Percentiles rank a stretch among this genome's conserved stretches.
Conservation (phyloP, 2,797 vertebrate genomes). For the Coluber constrictor region DNA sequence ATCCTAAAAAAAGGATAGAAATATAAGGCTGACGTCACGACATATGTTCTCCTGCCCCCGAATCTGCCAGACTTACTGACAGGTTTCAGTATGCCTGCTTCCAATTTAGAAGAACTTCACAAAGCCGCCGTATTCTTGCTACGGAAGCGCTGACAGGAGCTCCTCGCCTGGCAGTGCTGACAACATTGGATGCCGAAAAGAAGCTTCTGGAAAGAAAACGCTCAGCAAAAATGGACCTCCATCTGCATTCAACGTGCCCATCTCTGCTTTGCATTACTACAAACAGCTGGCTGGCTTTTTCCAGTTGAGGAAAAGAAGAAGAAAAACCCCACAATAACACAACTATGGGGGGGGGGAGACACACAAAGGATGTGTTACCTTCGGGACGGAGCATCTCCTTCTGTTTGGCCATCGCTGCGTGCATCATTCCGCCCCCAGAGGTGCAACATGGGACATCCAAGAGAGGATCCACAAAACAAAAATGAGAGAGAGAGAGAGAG, state of each 20-base stretch:
- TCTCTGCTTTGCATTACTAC: background rate
- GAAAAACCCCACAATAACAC: background rate
- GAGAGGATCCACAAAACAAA: slow-evolving; percentile 11
- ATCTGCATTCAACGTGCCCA: background rate
- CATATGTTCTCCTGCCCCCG: background rate
- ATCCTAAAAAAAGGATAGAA: background rate
- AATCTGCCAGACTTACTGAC: slow-evolving; percentile 14
- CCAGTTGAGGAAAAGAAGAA: background rate
- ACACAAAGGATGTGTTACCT: slow-evolving; percentile 63
- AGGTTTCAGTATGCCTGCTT: background rate
- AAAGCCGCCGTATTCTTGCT: background rate
- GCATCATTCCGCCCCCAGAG: slow-evolving; percentile 7
- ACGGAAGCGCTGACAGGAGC: background rate
- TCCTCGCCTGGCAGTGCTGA: background rate
- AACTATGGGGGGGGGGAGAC: too few relatives aligned
- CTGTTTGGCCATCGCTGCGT: slow-evolving; percentile 80
- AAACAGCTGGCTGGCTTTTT: background rate
- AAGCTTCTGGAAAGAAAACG: background rate
- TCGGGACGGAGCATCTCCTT: slow-evolving; percentile 75
- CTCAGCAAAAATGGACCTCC: too few relatives aligned
- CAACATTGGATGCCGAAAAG: background rate
- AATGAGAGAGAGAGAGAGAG: background rate
- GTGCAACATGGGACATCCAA: slow-evolving; percentile 24
- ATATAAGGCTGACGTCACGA: background rate
- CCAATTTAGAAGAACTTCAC: background rate